phyloP scores from a whole-genome alignment of 2,797 vertebrate species.

The Gorsachius magnificus region DNA sequence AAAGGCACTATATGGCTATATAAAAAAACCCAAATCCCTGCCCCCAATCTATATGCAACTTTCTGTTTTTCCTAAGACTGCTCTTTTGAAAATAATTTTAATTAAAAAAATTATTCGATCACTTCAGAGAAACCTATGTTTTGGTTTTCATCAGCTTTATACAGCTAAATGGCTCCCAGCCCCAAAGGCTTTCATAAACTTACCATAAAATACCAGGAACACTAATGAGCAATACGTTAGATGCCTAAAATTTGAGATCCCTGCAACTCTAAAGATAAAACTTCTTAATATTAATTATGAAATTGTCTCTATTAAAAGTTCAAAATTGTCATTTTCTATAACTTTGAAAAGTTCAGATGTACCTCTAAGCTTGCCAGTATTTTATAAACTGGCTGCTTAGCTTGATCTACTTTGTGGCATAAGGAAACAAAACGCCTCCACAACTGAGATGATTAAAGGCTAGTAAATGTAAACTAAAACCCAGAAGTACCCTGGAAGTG shows the following conservation, averaged over 20 bases:
- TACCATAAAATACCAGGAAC: neutral
- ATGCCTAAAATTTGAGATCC: neutral
- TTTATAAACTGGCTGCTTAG: neutral
- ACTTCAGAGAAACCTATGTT: neutral
- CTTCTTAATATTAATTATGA: neutral
- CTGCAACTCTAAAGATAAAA: neutral
- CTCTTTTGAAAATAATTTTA: neutral
- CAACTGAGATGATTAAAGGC: neutral
- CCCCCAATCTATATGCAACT: neutral
- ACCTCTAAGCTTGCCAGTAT: neutral
- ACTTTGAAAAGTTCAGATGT: neutral
- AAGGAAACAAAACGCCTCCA: neutral
- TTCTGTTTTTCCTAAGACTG: neutral
- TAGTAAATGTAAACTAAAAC: neutral
- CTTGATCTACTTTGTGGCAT: neutral
- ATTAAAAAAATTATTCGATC: neutral
- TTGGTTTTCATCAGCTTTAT: neutral
- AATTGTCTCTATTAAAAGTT: neutral
- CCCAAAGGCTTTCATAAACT: neutral
- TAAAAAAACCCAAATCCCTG: neutral
- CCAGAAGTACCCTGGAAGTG: neutral
- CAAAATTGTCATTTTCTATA: conserved; percentile 9
- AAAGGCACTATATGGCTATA: neutral
- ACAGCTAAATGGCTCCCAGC: neutral
- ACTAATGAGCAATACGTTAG: neutral